Percentiles rank a stretch among this genome's conserved stretches.
Evolutionary conservation across 2,888 invertebrate species (phyloP).

Genomic region (Neelides folsomi): DNA sequence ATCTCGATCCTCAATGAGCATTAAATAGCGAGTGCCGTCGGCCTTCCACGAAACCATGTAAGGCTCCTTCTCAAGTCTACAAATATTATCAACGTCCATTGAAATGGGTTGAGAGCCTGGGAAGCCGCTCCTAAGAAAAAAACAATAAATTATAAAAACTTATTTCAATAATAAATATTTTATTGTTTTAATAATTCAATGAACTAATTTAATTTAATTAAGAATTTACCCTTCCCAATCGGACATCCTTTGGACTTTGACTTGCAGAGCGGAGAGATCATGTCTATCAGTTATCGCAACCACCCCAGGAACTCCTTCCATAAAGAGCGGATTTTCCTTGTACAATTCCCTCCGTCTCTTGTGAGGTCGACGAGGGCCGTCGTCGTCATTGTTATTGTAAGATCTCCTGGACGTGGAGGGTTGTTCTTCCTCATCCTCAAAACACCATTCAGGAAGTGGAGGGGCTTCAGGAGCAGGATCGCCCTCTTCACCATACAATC

Average conservation of each 20-base stretch:
- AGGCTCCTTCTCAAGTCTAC: slow-evolving; percentile 58
- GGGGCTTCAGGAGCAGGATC: slow-evolving; percentile 64
- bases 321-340: slow-evolving; percentile 58
- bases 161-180: too few species aligned
- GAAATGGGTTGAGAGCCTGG: slow-evolving; percentile 97
- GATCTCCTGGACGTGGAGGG: not conserved
- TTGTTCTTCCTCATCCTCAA: slow-evolving; percentile 43
- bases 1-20: slow-evolving; percentile 68
- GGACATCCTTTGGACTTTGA: slow-evolving; percentile 64
- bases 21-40: slow-evolving; percentile 71
- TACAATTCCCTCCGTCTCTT: slow-evolving; percentile 41
- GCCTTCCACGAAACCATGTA: slow-evolving; percentile 99
- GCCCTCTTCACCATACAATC: slow-evolving; percentile 60
- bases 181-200: too few species aligned
- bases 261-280: slow-evolving; percentile 53
- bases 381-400: slow-evolving; percentile 1
- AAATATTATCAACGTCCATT: slow-evolving; percentile 73
- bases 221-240: slow-evolving; percentile 50
- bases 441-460: slow-evolving; percentile 73
- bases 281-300: slow-evolving; percentile 51
- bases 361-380: slow-evolving; percentile 6
- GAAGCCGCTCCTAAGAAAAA: slow-evolving; percentile 56
- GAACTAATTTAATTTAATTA: not conserved
- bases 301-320: slow-evolving; percentile 75
- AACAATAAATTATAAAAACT: slow-evolving; percentile 5